phyloP scores from a whole-genome alignment of 2,888 invertebrate genomes.

The Ichneumoninae sp. region DNA sequence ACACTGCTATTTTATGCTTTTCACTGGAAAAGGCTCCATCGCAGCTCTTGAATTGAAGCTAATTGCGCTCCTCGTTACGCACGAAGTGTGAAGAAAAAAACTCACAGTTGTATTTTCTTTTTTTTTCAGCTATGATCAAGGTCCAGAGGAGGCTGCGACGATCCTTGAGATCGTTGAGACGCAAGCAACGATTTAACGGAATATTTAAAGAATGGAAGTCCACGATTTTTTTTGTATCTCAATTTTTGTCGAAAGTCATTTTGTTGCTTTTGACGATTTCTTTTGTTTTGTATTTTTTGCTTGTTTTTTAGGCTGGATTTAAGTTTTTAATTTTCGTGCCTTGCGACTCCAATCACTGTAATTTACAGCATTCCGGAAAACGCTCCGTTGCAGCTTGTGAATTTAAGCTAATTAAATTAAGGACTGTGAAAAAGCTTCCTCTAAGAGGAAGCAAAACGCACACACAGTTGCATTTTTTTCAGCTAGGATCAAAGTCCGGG shows the following conservation, averaged over 20 bases:
- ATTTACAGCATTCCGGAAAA: neutral
- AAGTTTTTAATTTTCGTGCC: neutral
- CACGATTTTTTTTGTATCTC: neutral
- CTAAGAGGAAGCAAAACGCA: too few relatives aligned
- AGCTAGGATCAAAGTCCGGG: neutral
- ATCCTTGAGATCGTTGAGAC: neutral
- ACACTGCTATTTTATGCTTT: neutral
- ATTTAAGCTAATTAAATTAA: too few relatives aligned
- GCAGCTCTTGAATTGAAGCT: neutral
- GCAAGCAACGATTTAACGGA: neutral
- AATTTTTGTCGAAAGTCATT: too few relatives aligned
- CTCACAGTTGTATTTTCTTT: too few relatives aligned
- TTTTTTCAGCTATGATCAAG: neutral
- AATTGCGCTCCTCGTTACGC: too few relatives aligned
- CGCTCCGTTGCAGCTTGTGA: neutral
- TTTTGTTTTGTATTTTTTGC: too few relatives aligned
- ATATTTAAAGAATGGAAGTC: neutral
- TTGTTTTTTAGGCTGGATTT: neutral
- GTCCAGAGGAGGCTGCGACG: neutral
- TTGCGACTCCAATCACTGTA: neutral
- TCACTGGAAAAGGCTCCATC: neutral
- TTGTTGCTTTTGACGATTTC: neutral
- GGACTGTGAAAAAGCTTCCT: too few relatives aligned
- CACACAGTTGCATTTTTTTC: too few relatives aligned
- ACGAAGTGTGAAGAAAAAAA: too few relatives aligned